These are phyloP conservation scores for Drosophila watanabei DNA, from an alignment of 1,140 invertebrate genomes.

Conservation along the genomic window DNA sequence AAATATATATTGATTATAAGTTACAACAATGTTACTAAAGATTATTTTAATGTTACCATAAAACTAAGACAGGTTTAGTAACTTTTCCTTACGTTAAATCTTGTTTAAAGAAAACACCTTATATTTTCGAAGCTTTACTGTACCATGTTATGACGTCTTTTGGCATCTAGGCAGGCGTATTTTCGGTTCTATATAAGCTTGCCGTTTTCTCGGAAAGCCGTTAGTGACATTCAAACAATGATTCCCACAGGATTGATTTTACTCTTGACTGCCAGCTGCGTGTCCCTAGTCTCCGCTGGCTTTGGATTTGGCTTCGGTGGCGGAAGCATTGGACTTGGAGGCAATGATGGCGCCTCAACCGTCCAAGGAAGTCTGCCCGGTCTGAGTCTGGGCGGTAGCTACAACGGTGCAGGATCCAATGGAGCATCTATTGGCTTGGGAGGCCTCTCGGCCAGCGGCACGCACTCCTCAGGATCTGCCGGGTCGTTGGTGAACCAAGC, in stretches of 20 bases:
- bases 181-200: conserved; percentile 39
- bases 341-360: neutral
- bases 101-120: neutral
- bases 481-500: conserved; percentile 12
- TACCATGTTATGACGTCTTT: conserved; percentile 19
- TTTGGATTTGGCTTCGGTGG: conserved; percentile 29
- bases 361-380: conserved; percentile 18
- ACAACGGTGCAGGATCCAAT: conserved; percentile 13
- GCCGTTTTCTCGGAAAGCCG: conserved; percentile 18
- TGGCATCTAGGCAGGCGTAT: neutral
- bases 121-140: neutral
- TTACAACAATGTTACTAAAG: neutral
- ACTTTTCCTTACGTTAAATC: neutral
- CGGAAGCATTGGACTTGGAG: conserved; percentile 18
- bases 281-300: conserved; percentile 30
- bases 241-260: conserved; percentile 33
- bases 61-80: neutral
- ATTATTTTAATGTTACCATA: rapidly evolving
- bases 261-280: conserved; percentile 16
- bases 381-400: conserved; percentile 14
- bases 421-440: conserved; percentile 9
- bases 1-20: too few relatives aligned
- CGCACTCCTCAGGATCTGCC: conserved; percentile 1
- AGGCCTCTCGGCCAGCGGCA: neutral
- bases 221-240: conserved; percentile 38